Base-by-base conservation (phyloP, 2,797 vertebrate genomes). In the Parauchenoglanis punctatus region DNA sequence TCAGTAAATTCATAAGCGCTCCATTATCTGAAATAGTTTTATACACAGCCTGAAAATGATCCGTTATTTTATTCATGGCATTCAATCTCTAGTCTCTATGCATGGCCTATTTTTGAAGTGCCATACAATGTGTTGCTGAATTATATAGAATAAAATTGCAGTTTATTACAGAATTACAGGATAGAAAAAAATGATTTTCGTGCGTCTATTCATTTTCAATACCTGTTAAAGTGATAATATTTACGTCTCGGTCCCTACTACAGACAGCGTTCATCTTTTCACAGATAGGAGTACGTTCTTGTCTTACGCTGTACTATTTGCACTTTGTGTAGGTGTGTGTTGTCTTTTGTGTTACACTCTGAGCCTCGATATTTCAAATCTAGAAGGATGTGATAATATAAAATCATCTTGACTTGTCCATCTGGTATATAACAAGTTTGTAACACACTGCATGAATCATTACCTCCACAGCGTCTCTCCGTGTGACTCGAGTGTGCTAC, bases 401-500 rank as follows among this genome's bases (percentile, higher is more conserved):
- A 83, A 83, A 83, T 52, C 63, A 54, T 68, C 11, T 31, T 54
- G 81, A 83, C 63, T 83, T 78, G 75, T 78, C 73, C 75, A 49
- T 83, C 67, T 68, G 59, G 12, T 54, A 31, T 56, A 52, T 68
- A 23, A 44, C 73, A 78, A 80, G 72, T 77, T 54, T 73, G 40
- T 67, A 35, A 84, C 23, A 83, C 81, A 86, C 46, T 58, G 85
- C 52, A 87, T 83, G 78, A 89, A 81, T 89, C 87, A 92, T 93
- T 96, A 99, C 98, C 98, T 90, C 98, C 98, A 94, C 98, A 99
- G 84, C 93, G 95, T 91, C 96, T 97, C 91, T 99, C 97, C 92
- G 97, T 97, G 87, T 97, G 93, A 83, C 97, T 98, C 88, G 98
- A 98, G 91, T 97, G 96, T 89, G 98, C 98, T 85, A 99, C 97